Base-by-base conservation (phyloP, 2,113 vertebrate genomes). In the Eptatretus burgeri region DNA sequence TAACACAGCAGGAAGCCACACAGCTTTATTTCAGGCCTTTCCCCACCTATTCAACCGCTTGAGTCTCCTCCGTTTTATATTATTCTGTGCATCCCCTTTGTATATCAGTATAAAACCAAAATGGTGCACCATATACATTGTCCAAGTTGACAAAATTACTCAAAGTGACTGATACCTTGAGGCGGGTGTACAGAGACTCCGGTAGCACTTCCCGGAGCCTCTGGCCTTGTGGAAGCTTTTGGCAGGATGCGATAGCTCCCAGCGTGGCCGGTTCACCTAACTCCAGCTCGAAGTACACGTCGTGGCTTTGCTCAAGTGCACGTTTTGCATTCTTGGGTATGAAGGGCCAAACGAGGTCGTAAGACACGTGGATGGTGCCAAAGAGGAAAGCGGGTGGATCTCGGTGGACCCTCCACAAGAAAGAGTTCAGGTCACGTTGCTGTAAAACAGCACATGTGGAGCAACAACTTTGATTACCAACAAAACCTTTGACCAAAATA, bases 341-440 rank as follows among this genome's bases (percentile, higher is more conserved):
- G 70, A 82, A 96, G 73, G 93, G 85, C 91, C 91, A 95, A 53
- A 96, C 91, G 0, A 85, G 79, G 7, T 82, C 93, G 72, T 95
- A 96, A 16, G 88, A 87, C 64, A 96, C 91, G 7, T 96, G 91
- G 71, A 96, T 95, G 69, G 91, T 96, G 65, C 91, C 91, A 19
- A 94, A 96, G 56, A 96, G 74, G 72, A 91, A 94, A 14, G 88
- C 84, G 0, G 88, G 84, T 62, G 80, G 76, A 10, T 81, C 71
- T 0, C 84, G 81, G 50, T 78, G 79, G 53, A 96, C 74, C 11
- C 75, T 80, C 91, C 91, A 96, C 70, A 96, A 75, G 76, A 96
- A 95, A 51, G 87, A 91, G 74, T 95, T 96, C 75, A 95, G 76
- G 63, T 91, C 81, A 68, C 77, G 79, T 78, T 95, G 84, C 88